Evolutionary conservation across 2,888 invertebrate genomes (phyloP), one percentile per base, ranked within the genome.

Genomic region (Drosophila acutilabella): DNA sequence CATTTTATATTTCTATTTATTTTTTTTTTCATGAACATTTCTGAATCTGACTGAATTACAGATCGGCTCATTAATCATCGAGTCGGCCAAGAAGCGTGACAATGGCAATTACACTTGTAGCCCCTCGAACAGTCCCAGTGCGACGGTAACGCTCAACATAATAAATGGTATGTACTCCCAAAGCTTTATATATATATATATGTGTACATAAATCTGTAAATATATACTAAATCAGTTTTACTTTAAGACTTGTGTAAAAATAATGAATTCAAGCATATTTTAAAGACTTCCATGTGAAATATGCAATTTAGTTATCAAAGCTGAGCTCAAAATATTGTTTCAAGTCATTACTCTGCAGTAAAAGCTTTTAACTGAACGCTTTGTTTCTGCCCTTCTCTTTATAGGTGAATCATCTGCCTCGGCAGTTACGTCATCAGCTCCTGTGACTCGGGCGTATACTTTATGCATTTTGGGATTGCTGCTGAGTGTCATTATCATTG

Each of bases 111-210:
- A 99, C 94, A 98, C 98, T 78, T 98, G 98, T 94, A 95, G 96
- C 91, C 98, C 99, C 87, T 97, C 97, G 90, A 99, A 98, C 93
- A 95, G 97, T 84, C 96, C 97, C 93, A 96, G 96, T 81, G 97
- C 97, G 87, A 97, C 96, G 92, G 97, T 97, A 79, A 95, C 96
- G 92, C 95, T 98, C 89, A 97, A 98, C 93, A 97, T 98, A 86
- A 95, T 98, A 90, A 97, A 97, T 93, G 97, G 98, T 97, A 93
- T 94, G 94, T 71, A n/a, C 11, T 20, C 14, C n/a, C 26, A 36
- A 8, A 18, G 8, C 8, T 2, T 8, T 30, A 8, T 30, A 30
- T 30, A 30, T 30, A 30, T 8, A 26, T 7, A 7, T 1, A 7
- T 7, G 2, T 30, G 30, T 30, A 30, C 18, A 50, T n/a, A 40